Base-by-base conservation (phyloP, 1,140 invertebrate genomes). In the Arctopsyche grandis region DNA sequence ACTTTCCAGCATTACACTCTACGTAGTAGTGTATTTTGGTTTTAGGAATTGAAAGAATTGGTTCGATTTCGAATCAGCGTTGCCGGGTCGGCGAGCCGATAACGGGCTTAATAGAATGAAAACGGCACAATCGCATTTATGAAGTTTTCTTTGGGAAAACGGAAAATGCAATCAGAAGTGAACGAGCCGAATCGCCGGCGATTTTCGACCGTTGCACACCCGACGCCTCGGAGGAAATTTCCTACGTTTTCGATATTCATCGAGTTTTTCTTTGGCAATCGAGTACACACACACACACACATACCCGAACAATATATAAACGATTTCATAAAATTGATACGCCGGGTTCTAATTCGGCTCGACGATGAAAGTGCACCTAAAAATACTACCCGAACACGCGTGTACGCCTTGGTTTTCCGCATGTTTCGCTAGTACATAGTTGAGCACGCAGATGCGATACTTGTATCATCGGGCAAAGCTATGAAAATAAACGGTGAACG, bases 51-150 rank as follows among this genome's bases (percentile, higher is more conserved):
- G 29, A 38, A 7, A 38, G 29, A 38, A 38, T 38, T 38, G 29
- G 29, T 38, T 38, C 29, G 29, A 38, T 38, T 38, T 38, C 29
- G 7, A 38, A 38, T 38, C 29, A 38, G 7, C 29, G 29, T 38
- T 38, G 29, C 29, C 29, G 29, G 48, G 38, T 73, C 44, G 56
- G 12, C 63, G 58, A 22, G 48, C 70, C 75, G 76, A 79, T 81
- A 81, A 74, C 70, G 69, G 76, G 71, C 76, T 75, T 78, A 81
- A 81, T 78, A 69, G 73, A 81, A 78, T 81, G 66, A 78, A 81
- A 81, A 78, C 75, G 76, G 77, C 73, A 76, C 77, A 81, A 71
- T 71, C 77, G 66, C 69, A 60, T 78, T 75, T 76, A 81, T 79
- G 80, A 81, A 81, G 80, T 75, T 78, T 81, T 76, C 77, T 78